Conservation (phyloP, 2,113 vertebrate species). For the Pangasianodon hypophthalmus region DNA sequence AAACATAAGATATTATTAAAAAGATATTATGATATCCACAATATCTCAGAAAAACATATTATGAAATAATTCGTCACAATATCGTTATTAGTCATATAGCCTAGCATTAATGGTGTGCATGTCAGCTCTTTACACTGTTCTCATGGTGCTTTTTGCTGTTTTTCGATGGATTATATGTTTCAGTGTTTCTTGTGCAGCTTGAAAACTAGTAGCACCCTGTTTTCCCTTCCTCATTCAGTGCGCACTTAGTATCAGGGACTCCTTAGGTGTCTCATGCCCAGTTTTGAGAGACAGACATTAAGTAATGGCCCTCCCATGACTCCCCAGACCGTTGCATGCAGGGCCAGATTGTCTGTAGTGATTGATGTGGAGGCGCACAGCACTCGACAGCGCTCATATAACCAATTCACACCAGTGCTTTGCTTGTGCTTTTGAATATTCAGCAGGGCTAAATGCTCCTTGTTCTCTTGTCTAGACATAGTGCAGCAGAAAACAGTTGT, state of each 20-base stretch:
- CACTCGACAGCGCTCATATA: background rate
- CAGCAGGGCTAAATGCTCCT: background rate
- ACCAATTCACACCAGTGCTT: constrained; percentile 5
- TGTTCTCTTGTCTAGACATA: constrained; percentile 29
- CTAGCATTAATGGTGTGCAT: background rate
- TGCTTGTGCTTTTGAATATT: constrained; percentile 21
- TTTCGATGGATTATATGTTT: background rate
- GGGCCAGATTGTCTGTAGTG: constrained; percentile 15
- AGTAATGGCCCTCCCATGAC: constrained; percentile 6
- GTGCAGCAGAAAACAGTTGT: background rate
- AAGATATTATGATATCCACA: background rate
- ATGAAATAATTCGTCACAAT: too few relatives aligned
- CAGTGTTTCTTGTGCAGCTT: background rate
- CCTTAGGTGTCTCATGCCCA: background rate
- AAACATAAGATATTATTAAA: background rate
- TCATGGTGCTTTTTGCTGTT: background rate
- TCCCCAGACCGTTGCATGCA: constrained; percentile 16
- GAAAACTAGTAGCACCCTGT: background rate
- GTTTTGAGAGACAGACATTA: constrained; percentile 37
- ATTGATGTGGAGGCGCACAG: background rate
- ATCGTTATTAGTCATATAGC: background rate
- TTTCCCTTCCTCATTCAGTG: background rate
- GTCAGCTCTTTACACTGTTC: background rate
- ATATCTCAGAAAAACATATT: background rate
- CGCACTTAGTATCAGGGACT: background rate